Percentiles rank a stretch among this genome's conserved stretches.
phyloP scores from a whole-genome alignment of 2,797 vertebrate species.

The Scleropages formosus region DNA sequence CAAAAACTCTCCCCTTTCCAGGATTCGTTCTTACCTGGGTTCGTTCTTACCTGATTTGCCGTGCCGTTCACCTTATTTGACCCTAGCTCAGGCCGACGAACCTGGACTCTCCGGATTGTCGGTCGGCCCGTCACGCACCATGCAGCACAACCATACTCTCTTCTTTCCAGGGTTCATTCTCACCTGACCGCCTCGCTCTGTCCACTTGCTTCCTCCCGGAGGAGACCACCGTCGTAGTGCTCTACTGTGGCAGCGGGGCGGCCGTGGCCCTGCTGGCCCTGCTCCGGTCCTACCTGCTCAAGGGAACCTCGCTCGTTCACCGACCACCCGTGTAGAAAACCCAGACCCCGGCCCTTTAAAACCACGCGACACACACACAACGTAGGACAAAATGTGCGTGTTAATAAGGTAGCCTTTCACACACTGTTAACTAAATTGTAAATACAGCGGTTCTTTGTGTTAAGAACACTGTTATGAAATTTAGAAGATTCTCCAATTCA shows the following conservation, averaged over 20 bases:
- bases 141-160: not conserved
- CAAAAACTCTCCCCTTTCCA: too few species aligned
- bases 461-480: too few species aligned
- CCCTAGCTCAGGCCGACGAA: too few species aligned
- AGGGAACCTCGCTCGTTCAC: constrained; percentile 69
- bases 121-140: constrained; percentile 46
- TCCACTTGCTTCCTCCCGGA: constrained; percentile 88
- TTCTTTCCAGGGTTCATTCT: constrained; percentile 76
- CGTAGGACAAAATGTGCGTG: constrained; percentile 50
- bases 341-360: constrained; percentile 73
- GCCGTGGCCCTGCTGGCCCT: constrained; percentile 43
- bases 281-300: constrained; percentile 52
- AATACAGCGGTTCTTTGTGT: too few species aligned
- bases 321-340: constrained; percentile 77
- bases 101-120: constrained; percentile 56
- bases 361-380: constrained; percentile 28
- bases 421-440: not conserved
- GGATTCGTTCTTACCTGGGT: too few species aligned
- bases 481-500: too few species aligned
- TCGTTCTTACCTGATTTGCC: too few species aligned
- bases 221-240: constrained; percentile 80
- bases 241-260: constrained; percentile 68
- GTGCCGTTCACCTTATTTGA: too few species aligned
- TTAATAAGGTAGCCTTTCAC: not conserved
- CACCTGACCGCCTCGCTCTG: constrained; percentile 71